Evolutionary conservation across 2,797 vertebrate species (phyloP).

Genomic region (Hephaestus fuliginosus): DNA sequence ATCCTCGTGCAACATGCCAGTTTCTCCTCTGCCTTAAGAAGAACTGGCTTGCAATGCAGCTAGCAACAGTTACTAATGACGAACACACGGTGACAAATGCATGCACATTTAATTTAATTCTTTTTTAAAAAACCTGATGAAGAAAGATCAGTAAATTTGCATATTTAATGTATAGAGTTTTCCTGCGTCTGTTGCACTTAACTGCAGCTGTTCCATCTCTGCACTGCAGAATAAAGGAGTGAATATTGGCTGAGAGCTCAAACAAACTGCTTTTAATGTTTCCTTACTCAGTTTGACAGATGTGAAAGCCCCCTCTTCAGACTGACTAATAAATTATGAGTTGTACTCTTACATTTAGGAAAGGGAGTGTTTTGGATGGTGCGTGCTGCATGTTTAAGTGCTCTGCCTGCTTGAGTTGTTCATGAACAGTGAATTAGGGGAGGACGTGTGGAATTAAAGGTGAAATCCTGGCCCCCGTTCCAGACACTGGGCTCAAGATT

Average conservation of each 20-base stretch:
- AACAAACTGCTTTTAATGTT: constrained; percentile 67
- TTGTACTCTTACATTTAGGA: constrained; percentile 46
- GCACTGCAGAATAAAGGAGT: constrained; percentile 20
- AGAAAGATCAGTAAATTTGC: constrained; percentile 30
- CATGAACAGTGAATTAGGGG: constrained; percentile 32
- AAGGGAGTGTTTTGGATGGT: constrained; percentile 27
- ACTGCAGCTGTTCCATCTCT: constrained; percentile 46
- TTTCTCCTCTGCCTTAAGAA: constrained; percentile 32
- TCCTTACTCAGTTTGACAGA: constrained; percentile 45
- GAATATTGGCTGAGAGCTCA: constrained; percentile 55
- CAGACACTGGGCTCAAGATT: constrained; percentile 42
- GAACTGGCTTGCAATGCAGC: constrained; percentile 19
- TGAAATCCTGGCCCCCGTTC: constrained; percentile 46
- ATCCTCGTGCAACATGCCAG: constrained; percentile 39
- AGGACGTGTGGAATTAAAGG: constrained; percentile 56
- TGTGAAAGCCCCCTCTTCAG: constrained; percentile 56
- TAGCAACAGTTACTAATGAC: constrained; percentile 39
- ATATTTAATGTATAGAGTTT: constrained; percentile 48
- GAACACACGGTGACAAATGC: constrained; percentile 29
- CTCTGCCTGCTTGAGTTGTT: constrained; percentile 49
- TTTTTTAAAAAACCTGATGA: too few relatives aligned
- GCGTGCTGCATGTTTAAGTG: constrained; percentile 39
- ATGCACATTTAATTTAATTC: constrained; percentile 22
- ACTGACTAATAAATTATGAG: constrained; percentile 67
- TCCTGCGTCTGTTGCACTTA: constrained; percentile 40